Evolutionary conservation across 2,797 vertebrate genomes (phyloP), one percentile per base, ranked within the genome.

Genomic region (Astyanax mexicanus): DNA sequence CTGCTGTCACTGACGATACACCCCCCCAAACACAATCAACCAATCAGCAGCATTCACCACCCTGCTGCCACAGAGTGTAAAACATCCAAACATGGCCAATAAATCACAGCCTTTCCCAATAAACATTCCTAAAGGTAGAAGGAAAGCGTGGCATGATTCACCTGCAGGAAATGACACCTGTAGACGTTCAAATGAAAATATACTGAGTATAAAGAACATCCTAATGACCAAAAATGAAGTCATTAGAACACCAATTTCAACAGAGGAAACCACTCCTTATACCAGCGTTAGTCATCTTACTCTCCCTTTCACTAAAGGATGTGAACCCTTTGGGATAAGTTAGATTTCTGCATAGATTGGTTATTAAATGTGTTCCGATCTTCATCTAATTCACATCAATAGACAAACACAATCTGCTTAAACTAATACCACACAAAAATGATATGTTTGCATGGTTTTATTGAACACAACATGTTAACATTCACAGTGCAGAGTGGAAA

Each of bases 81-180:
- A n/a, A n/a, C n/a, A n/a, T n/a, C 25, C 40, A 13, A 42, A 15
- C 2, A 21, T 10, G 11, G 1, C 37, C n/a, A 40, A 38, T 40
- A 29, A 17, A 13, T 49, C n/a, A n/a, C n/a, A n/a, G 42, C 3
- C 15, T 12, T 58, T 54, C n/a, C n/a, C n/a, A n/a, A 45, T 27
- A 27, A 45, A 44, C 21, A 11, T 32, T 6, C 13, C 65, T 42
- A 10, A 52, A 32, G 49, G 40, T 19, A 5, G 17, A 35, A 3
- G 6, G 54, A 11, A 60, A 49, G 61, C 42, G 3, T 57, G 6
- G 74, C 23, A 19, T 52, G 49, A 25, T 23, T 45, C 23, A 47
- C 21, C 38, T 44, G 11, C 65, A 65, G 40, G 58, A 61, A 61
- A 61, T 61, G 61, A 25, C 61, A 29, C 12, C 38, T n/a, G n/a